Percentiles rank a stretch among this genome's conserved stretches.
phyloP scores from a whole-genome alignment of 2,888 invertebrate genomes.

The Polymixis lichenea region DNA sequence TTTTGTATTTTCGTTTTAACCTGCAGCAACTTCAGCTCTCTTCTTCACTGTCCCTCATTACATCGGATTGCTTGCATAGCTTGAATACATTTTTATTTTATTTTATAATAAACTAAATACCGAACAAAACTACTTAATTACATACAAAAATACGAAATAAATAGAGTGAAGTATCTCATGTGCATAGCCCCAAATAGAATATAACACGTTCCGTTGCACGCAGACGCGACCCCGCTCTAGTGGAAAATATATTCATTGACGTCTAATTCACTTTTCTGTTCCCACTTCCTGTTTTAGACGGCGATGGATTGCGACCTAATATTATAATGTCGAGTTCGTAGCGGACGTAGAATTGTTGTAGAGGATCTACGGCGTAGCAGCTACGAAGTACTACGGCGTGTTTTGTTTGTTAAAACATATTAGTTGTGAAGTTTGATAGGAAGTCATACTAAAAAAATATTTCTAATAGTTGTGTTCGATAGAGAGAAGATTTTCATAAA shows the following conservation, averaged over 20 bases:
- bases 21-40: too few species aligned
- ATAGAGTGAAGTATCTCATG: background rate
- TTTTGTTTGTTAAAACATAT: background rate
- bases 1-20: too few species aligned
- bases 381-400: conserved; percentile 34
- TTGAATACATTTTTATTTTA: too few species aligned
- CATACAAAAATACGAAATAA: background rate
- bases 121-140: too few species aligned
- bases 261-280: conserved; percentile 70
- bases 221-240: conserved; percentile 61
- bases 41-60: too few species aligned
- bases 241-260: conserved; percentile 76
- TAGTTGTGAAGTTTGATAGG: background rate
- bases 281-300: conserved; percentile 43
- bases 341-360: conserved; percentile 23
- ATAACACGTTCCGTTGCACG: conserved; percentile 42
- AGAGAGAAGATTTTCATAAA: background rate
- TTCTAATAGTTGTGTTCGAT: background rate
- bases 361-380: conserved; percentile 52
- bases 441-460: background rate
- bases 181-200: conserved; percentile 31
- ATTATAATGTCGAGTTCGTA: conserved; percentile 29
- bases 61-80: too few species aligned
- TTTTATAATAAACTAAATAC: too few species aligned
- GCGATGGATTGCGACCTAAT: conserved; percentile 46